Base-by-base conservation (phyloP, 1,140 invertebrate genomes). In the Helicorthomorpha holstii region DNA sequence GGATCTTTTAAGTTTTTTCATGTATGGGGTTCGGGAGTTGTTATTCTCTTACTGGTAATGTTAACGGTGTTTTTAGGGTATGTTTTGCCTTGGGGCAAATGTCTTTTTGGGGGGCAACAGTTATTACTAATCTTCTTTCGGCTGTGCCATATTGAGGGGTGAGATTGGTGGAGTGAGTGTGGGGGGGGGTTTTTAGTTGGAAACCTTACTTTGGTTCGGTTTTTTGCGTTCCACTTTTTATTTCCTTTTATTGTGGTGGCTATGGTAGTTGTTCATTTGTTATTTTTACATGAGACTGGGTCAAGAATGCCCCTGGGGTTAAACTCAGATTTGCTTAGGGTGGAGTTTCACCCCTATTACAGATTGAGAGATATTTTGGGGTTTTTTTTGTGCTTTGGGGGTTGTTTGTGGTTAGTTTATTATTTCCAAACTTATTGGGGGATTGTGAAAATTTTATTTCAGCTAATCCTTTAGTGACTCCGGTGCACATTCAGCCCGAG, bases 401-500 rank as follows among this genome's bases (percentile, higher is more conserved):
- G 16, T 34, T 34, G 16, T 7, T 34, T 7, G 16, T 7, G 16
- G 29, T 34, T 7, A 34, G 29, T 7, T 59, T 67, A 53, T 56
- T 62, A 52, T 64, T 60, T 48, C 77, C 79, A n/a, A 73, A 74
- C 62, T 46, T 75, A 59, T 62, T 82, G 64, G 68, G 70, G 57
- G 78, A 82, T 58, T 71, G 73, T 19, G 78, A 80, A 71, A 81
- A 81, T 69, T 82, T 80, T 69, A 74, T 68, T 19, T 69, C 71
- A n/a, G 77, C 77, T 42, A 79, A 81, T 56, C 71, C 75, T n/a
- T 60, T 81, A 72, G 69, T 77, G 22, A 82, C 79, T 0, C 79
- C 79, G 2, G 59, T 71, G 38, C 79, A 81, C 67, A 82, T 65
- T n/a, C n/a, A n/a, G n/a, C n/a, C n/a, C n/a, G n/a, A n/a, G n/a